Evolutionary conservation across 2,797 vertebrate species (phyloP).

Genomic region (Neoniphon sammara): DNA sequence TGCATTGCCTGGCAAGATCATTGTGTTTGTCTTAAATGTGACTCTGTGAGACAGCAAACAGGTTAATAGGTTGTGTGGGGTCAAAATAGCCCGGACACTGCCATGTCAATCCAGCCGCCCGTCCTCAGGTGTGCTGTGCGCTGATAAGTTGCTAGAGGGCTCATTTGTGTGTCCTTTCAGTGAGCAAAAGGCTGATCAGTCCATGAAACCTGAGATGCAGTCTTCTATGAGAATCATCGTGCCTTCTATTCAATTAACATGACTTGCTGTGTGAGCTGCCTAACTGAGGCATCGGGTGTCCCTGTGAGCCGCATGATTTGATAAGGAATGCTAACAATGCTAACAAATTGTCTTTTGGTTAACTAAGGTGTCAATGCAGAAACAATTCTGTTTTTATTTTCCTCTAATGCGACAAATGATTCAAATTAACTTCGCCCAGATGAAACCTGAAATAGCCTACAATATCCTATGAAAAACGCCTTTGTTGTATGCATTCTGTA

Average conservation of each 20-base stretch:
- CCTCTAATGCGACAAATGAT: not conserved
- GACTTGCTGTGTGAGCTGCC: slow-evolving; percentile 57
- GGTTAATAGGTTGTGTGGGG: slow-evolving; percentile 70
- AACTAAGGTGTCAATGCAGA: slow-evolving; percentile 11
- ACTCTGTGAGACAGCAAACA: slow-evolving; percentile 58
- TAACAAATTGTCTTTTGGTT: slow-evolving; percentile 28
- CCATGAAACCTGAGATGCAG: slow-evolving; percentile 70
- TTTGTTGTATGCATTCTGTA: slow-evolving; percentile 7
- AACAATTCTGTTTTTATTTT: not conserved
- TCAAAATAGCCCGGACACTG: slow-evolving; percentile 48
- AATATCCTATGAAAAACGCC: not conserved
- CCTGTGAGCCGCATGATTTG: slow-evolving; percentile 34
- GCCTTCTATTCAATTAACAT: slow-evolving; percentile 71
- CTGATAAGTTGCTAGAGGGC: not conserved
- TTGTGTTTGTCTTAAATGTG: slow-evolving; percentile 66
- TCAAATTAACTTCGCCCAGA: not conserved
- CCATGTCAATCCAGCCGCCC: slow-evolving; percentile 40
- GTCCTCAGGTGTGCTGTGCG: slow-evolving; percentile 14
- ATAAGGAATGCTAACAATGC: slow-evolving; percentile 48
- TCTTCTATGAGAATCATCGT: slow-evolving; percentile 57
- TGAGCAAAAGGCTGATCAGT: slow-evolving; percentile 32
- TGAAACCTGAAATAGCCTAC: slow-evolving; percentile 16
- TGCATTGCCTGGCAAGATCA: slow-evolving; percentile 44
- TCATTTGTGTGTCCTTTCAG: slow-evolving; percentile 30
- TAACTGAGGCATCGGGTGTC: slow-evolving; percentile 70